These are phyloP conservation scores for Drosophila borborema DNA, from an alignment of 2,888 invertebrate species.

Conservation along the genomic window DNA sequence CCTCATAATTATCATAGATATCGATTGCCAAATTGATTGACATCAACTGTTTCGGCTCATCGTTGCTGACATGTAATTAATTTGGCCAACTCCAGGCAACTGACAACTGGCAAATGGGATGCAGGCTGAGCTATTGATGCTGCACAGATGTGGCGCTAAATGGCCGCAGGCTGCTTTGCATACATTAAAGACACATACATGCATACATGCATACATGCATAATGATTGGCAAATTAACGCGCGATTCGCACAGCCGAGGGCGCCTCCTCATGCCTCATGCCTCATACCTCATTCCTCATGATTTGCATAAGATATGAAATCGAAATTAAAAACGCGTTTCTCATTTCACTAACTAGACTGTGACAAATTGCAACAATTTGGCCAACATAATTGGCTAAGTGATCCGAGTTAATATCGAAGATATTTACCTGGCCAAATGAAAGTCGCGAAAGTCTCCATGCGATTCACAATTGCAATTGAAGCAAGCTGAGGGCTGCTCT, in stretches of 20 bases:
- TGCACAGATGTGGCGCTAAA: neutral
- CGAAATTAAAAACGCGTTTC: conserved; percentile 43
- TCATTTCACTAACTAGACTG: conserved; percentile 39
- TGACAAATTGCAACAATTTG: conserved; percentile 34
- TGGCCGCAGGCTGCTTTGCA: conserved; percentile 8
- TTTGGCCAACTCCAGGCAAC: neutral
- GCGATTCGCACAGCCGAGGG: conserved; percentile 1
- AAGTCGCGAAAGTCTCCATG: neutral
- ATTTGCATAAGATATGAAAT: conserved; percentile 49
- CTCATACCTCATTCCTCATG: neutral
- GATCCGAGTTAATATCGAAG: neutral
- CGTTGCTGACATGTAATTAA: neutral
- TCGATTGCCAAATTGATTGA: conserved; percentile 10
- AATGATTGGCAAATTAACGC: conserved; percentile 40
- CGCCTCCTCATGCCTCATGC: neutral
- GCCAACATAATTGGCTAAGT: conserved; percentile 2
- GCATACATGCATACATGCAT: neutral
- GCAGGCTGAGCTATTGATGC: neutral
- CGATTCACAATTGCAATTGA: neutral
- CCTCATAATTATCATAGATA: neutral
- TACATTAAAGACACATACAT: conserved; percentile 8
- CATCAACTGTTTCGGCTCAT: conserved; percentile 1
- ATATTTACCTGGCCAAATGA: neutral
- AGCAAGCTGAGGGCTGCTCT: neutral
- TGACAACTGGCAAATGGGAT: neutral